A percentile compares a stretch with the other conserved stretches of the same genome.
Evolutionary conservation across 1,140 invertebrate species (phyloP).

Genomic region (Tetranychus cinnabarinus): DNA sequence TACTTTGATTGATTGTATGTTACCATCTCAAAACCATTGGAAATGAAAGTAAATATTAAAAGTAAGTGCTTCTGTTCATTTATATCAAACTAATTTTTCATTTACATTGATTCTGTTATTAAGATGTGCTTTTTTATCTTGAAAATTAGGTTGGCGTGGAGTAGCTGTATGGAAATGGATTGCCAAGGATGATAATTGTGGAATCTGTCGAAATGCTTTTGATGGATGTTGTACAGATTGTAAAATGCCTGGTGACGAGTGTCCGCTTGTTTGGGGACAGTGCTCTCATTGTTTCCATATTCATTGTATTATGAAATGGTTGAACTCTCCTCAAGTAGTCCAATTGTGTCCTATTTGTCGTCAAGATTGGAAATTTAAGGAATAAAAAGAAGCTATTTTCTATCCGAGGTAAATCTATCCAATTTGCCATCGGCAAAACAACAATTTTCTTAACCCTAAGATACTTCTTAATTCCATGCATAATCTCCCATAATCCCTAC

Average conservation of each 20-base stretch:
- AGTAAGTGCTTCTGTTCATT: no score
- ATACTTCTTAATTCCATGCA: no score
- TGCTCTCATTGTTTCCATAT: slow-evolving; percentile 99
- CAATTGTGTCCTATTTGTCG: slow-evolving; percentile 97
- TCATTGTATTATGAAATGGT: slow-evolving; percentile 98
- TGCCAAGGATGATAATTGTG: slow-evolving; percentile 95
- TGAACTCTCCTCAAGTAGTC: slow-evolving; percentile 79
- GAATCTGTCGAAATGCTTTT: slow-evolving; percentile 95
- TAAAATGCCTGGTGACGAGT: slow-evolving; percentile 92
- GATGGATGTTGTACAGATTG: slow-evolving; percentile 96
- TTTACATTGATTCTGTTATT: no score
- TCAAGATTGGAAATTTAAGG: slow-evolving; percentile 86
- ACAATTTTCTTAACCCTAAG: no score
- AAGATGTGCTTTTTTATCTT: not conserved
- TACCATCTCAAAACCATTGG: no score
- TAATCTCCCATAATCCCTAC: no score
- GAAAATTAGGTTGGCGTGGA: slow-evolving; percentile 42
- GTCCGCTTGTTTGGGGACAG: slow-evolving; percentile 90
- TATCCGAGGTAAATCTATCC: no score
- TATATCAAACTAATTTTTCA: no score
- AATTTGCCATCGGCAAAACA: no score
- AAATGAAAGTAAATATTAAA: not conserved
- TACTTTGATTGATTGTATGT: no score
- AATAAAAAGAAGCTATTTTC: slow-evolving; percentile 22
- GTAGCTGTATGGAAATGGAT: slow-evolving; percentile 87